Evolutionary conservation across 2,113 vertebrate genomes (phyloP).

Genomic region (Epinephelus lanceolatus): DNA sequence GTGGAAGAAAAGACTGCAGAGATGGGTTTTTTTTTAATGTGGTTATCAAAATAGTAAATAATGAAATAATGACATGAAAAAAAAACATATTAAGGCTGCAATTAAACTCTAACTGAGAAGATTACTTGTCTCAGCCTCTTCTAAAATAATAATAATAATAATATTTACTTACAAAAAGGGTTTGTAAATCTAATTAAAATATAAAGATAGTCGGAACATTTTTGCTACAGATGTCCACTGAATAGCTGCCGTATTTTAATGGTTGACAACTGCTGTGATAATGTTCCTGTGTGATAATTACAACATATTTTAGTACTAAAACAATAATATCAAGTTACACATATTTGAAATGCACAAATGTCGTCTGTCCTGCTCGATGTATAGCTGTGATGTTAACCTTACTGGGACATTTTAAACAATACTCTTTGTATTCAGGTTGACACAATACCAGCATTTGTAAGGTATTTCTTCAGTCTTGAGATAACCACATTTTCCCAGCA

Average conservation of each 20-base stretch:
- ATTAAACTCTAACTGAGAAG: slow-evolving; percentile 15
- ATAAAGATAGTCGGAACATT: background rate
- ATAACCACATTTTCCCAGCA: background rate
- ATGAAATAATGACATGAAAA: slow-evolving; percentile 9
- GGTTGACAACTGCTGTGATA: background rate
- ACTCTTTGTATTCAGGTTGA: background rate
- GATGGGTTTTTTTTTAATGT: background rate
- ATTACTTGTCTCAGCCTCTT: slow-evolving; percentile 40
- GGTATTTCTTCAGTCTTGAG: background rate
- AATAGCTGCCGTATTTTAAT: slow-evolving; percentile 17
- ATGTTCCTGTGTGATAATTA: background rate
- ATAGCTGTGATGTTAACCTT: background rate
- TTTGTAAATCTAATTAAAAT: slow-evolving; percentile 14
- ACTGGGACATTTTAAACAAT: background rate
- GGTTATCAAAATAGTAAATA: slow-evolving; percentile 41
- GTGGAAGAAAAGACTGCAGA: too few species aligned
- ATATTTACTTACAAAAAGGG: slow-evolving; percentile 18
- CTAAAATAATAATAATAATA: slow-evolving; percentile 23
- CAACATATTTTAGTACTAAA: background rate
- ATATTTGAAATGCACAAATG: background rate
- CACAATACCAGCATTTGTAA: background rate
- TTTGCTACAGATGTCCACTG: background rate
- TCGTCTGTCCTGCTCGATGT: background rate
- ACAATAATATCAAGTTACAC: background rate
- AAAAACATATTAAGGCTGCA: slow-evolving; percentile 16